These are phyloP conservation scores for Etheostoma cragini DNA, from an alignment of 2,113 vertebrate species.

Conservation along the genomic window DNA sequence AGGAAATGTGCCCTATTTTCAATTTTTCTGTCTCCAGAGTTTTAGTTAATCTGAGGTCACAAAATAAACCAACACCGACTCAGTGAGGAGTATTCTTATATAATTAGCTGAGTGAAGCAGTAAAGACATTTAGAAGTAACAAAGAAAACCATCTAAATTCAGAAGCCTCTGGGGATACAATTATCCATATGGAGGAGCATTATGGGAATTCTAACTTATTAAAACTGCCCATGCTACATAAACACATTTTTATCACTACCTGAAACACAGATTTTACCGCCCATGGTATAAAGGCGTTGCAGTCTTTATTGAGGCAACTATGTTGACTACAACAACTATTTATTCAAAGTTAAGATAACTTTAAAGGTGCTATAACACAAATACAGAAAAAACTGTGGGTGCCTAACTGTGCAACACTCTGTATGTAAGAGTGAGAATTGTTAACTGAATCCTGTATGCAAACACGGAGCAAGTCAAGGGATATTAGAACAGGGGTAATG, in stretches of 20 bases:
- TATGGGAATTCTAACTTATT: constrained; percentile 2
- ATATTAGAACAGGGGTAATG: too few relatives aligned
- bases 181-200: constrained; percentile 25
- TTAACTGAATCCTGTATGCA: too few relatives aligned
- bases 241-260: neutral
- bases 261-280: neutral
- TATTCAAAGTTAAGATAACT: neutral
- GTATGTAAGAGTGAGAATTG: too few relatives aligned
- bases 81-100: constrained; percentile 26
- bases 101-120: constrained; percentile 33
- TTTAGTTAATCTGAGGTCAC: constrained; percentile 32
- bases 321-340: neutral
- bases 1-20: constrained; percentile 26
- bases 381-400: too few relatives aligned
- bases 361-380: too few relatives aligned
- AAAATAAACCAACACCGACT: constrained; percentile 28
- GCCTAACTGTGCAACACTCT: too few relatives aligned
- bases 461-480: too few relatives aligned
- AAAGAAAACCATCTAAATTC: constrained; percentile 33
- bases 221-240: neutral
- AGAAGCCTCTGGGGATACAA: constrained; percentile 26
- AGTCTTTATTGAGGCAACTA: neutral
- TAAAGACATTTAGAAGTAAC: constrained; percentile 16
- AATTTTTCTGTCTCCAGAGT: constrained; percentile 20
- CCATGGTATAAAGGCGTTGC: neutral